Percentiles rank a stretch among this genome's conserved stretches.
Conservation (phyloP, 2,888 invertebrate genomes). For the Trachelus troglodyta region DNA sequence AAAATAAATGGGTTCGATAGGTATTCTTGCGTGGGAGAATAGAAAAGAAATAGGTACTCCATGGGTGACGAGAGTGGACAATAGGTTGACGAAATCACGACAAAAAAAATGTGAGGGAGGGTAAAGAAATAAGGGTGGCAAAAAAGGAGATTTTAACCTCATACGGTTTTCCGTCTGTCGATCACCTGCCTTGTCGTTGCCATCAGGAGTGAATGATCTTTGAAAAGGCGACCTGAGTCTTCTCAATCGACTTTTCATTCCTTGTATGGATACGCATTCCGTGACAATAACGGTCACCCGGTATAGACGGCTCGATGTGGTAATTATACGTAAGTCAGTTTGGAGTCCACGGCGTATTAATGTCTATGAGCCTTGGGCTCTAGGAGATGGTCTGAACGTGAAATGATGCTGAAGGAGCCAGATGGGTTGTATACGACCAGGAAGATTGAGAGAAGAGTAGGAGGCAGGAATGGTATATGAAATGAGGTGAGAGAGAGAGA, state of each 20-base stretch:
- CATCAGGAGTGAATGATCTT: not conserved
- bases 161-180: not conserved
- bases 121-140: not conserved
- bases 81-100: slow-evolving; percentile 44
- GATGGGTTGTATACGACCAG: slow-evolving; percentile 1
- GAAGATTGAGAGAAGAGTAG: slow-evolving; percentile 4
- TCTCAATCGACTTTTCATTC: not conserved
- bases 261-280: not conserved
- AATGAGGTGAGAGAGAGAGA: slow-evolving; percentile 6
- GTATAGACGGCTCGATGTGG: slow-evolving; percentile 45
- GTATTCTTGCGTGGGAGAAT: slow-evolving; percentile 56
- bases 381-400: slow-evolving; percentile 43
- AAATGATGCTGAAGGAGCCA: slow-evolving; percentile 18
- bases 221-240: not conserved
- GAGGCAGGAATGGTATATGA: not conserved
- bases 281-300: slow-evolving; percentile 30
- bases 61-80: slow-evolving; percentile 33
- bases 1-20: slow-evolving; percentile 53
- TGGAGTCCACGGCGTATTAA: slow-evolving; percentile 42
- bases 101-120: slow-evolving; percentile 24
- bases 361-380: slow-evolving; percentile 45
- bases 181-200: not conserved
- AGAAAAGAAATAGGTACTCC: slow-evolving; percentile 25
- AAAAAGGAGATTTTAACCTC: not conserved
- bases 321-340: slow-evolving; percentile 52